Percentiles rank a stretch among this genome's conserved stretches.
phyloP scores from a whole-genome alignment of 2,113 vertebrate genomes.

The Catharus bicknelli region DNA sequence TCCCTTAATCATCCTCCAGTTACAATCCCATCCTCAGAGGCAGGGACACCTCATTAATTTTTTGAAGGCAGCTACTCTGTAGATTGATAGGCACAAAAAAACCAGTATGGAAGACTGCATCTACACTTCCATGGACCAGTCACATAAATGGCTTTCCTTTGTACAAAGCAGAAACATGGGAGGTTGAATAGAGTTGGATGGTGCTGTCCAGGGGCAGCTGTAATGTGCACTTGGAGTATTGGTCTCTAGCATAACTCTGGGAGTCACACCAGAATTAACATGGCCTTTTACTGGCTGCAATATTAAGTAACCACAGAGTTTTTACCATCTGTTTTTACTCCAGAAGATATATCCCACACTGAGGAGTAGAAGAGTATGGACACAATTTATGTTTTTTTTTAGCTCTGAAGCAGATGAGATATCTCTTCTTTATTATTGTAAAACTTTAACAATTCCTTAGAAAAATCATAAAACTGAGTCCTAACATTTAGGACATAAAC shows the following conservation, averaged over 20 bases:
- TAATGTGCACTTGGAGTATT: background rate
- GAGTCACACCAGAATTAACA: background rate
- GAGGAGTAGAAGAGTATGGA: background rate
- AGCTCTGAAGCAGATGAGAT: background rate
- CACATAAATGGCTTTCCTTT: background rate
- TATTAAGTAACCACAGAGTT: background rate
- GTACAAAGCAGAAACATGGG: background rate
- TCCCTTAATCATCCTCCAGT: background rate
- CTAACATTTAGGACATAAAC: background rate
- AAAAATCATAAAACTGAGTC: background rate
- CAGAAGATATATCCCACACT: background rate
- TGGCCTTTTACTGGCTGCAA: background rate
- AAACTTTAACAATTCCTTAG: background rate
- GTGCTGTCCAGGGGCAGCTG: background rate
- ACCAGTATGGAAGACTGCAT: rapidly evolving
- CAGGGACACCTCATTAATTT: too few species aligned
- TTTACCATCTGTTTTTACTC: background rate
- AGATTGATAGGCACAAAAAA: background rate
- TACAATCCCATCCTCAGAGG: rapidly evolving
- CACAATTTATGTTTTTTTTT: background rate
- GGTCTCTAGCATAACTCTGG: background rate
- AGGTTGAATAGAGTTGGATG: background rate
- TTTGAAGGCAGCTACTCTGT: background rate
- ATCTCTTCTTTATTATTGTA: background rate
- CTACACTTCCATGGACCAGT: background rate